phyloP scores from a whole-genome alignment of 2,888 invertebrate species.

The Chesias legatella region DNA sequence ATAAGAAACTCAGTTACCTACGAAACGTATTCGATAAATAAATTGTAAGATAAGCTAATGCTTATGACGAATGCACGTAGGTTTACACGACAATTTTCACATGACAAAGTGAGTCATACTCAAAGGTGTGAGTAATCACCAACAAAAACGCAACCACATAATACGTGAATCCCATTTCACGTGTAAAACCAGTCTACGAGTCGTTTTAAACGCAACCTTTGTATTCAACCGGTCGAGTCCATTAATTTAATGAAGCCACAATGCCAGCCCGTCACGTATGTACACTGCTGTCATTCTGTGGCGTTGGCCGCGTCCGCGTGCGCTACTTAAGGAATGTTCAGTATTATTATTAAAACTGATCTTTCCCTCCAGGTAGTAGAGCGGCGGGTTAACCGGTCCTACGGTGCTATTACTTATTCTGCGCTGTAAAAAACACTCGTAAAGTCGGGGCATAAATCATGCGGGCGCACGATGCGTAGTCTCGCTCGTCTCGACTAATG shows the following conservation, averaged over 20 bases:
- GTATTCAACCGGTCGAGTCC: slow-evolving; percentile 73
- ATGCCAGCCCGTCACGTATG: slow-evolving; percentile 68
- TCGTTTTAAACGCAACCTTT: slow-evolving; percentile 60
- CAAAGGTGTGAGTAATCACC: too few relatives aligned
- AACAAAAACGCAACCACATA: too few relatives aligned
- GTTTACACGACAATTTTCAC: too few relatives aligned
- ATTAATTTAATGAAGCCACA: slow-evolving; percentile 78
- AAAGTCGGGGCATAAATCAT: slow-evolving; percentile 73
- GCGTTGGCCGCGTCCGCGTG: slow-evolving; percentile 69
- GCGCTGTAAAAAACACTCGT: slow-evolving; percentile 59
- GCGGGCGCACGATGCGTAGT: slow-evolving; percentile 66
- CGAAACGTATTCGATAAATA: too few relatives aligned
- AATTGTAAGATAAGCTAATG: too few relatives aligned
- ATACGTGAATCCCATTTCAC: slow-evolving; percentile 48
- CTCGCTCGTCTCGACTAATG: slow-evolving; percentile 63
- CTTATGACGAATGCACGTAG: too few relatives aligned
- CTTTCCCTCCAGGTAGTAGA: slow-evolving; percentile 72
- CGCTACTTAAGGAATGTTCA: slow-evolving; percentile 73
- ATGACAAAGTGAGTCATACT: too few relatives aligned
- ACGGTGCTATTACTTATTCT: not conserved
- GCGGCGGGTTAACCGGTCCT: slow-evolving; percentile 62
- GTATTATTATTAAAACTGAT: slow-evolving; percentile 76
- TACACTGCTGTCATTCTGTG: slow-evolving; percentile 21
- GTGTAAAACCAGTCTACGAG: slow-evolving; percentile 55
- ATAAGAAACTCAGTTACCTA: too few relatives aligned